Percentiles rank a stretch among this genome's conserved stretches.
These are phyloP conservation scores for Bombyx huttoni DNA, from an alignment of 2,888 invertebrate genomes.

Conservation along the genomic window DNA sequence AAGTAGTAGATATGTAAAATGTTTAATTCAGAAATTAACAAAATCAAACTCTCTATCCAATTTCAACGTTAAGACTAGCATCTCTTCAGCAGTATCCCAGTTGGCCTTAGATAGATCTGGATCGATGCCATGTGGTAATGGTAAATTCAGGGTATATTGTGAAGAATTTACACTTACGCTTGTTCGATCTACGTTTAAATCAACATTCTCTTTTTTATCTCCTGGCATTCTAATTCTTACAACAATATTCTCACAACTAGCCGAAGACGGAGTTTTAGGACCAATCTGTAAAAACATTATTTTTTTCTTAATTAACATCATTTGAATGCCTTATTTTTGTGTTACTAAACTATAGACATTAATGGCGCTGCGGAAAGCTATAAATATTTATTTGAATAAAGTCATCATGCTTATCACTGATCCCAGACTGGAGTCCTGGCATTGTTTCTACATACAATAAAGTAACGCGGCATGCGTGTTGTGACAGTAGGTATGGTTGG, in stretches of 20 bases:
- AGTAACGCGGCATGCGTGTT: no score
- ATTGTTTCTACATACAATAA: no score
- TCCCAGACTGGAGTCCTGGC: no score
- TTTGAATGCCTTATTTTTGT: no score
- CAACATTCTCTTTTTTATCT: conserved; percentile 82
- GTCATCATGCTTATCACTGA: no score
- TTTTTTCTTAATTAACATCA: background rate
- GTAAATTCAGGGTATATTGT: conserved; percentile 78
- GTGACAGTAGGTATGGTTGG: no score
- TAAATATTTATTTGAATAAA: no score
- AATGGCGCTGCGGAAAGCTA: no score
- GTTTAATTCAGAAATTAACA: conserved; percentile 81
- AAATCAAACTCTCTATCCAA: conserved; percentile 87
- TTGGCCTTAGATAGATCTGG: conserved; percentile 85
- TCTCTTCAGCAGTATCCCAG: conserved; percentile 78
- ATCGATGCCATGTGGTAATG: conserved; percentile 86
- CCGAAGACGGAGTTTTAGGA: conserved; percentile 81
- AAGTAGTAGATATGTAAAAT: background rate
- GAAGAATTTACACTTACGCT: conserved; percentile 76
- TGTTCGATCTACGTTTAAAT: conserved; percentile 76
- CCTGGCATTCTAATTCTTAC: conserved; percentile 82
- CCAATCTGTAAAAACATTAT: conserved; percentile 75
- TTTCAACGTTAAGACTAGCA: conserved; percentile 79
- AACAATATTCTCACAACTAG: conserved; percentile 92
- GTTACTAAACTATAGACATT: no score